Percentiles rank a stretch among this genome's conserved stretches.
These are phyloP conservation scores for crab-eating macaque (Macaca fascicularis) DNA, from an alignment of 2,113 vertebrate genomes.

Conservation along the genomic window DNA sequence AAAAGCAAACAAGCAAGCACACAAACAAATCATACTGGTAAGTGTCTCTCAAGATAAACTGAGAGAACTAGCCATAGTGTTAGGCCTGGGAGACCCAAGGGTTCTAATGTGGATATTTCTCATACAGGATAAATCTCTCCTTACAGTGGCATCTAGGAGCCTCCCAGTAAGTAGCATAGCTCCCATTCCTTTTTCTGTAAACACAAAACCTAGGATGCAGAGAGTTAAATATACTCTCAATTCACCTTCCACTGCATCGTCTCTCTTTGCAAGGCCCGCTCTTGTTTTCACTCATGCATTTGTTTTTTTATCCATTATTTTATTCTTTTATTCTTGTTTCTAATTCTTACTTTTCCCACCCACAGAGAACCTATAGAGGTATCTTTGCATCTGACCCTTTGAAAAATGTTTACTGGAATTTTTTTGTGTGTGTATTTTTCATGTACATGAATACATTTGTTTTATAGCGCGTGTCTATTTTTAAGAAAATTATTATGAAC, in stretches of 20 bases:
- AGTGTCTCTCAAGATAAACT: background rate
- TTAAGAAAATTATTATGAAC: background rate
- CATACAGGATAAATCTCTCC: background rate
- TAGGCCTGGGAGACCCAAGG: fast-evolving
- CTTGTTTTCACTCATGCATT: background rate
- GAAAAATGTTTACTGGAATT: background rate
- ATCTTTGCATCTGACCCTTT: background rate
- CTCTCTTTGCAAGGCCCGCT: background rate
- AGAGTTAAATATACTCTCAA: background rate
- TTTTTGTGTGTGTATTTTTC: background rate
- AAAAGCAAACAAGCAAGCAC: background rate
- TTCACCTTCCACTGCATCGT: background rate
- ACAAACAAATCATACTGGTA: background rate
- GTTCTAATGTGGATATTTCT: background rate
- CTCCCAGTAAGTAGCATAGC: background rate
- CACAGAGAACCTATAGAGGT: background rate
- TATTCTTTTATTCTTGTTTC: background rate
- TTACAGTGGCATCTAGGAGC: background rate
- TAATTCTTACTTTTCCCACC: background rate
- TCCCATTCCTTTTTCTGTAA: fast-evolving
- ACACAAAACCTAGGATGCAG: background rate
- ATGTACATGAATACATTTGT: background rate
- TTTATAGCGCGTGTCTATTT: background rate
- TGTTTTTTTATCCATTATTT: background rate
- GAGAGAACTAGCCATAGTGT: fast-evolving